phyloP scores from a whole-genome alignment of 2,888 invertebrate species.

The Trichogramma dendrolimi region DNA sequence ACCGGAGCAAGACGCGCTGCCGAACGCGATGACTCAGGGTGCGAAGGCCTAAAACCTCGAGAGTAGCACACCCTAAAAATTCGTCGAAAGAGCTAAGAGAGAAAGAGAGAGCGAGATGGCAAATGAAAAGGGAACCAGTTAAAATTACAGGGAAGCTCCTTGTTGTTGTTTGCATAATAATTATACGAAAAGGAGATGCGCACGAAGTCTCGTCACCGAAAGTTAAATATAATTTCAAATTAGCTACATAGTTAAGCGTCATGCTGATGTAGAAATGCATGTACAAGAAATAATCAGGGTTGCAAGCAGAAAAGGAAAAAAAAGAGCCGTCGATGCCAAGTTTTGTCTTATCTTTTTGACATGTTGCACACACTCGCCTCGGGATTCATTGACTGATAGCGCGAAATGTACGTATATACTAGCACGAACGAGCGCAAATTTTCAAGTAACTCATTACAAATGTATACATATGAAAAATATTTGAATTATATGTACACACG shows the following conservation, averaged over 20 bases:
- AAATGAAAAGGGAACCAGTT: conserved; percentile 4
- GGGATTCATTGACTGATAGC: conserved; percentile 23
- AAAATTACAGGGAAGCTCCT: not conserved
- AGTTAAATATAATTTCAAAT: too few species aligned
- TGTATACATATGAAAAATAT: too few species aligned
- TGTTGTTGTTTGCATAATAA: too few species aligned
- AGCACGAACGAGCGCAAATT: not conserved
- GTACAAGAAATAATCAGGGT: not conserved
- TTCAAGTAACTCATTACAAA: conserved; percentile 1
- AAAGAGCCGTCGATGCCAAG: conserved; percentile 14
- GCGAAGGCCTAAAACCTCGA: conserved; percentile 24
- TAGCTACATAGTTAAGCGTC: too few species aligned
- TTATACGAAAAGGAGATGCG: too few species aligned
- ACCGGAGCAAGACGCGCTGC: not conserved
- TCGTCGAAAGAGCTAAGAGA: conserved; percentile 1
- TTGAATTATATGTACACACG: too few species aligned
- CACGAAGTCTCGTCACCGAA: too few species aligned
- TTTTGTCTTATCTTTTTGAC: conserved; percentile 9
- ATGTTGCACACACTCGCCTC: not conserved
- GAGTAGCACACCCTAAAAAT: conserved; percentile 23
- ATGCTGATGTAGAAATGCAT: too few species aligned
- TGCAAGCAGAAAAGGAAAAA: not conserved
- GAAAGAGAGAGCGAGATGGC: not conserved
- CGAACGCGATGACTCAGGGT: conserved; percentile 24
- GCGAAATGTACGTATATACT: conserved; percentile 14